Percentiles rank a stretch among this genome's conserved stretches.
Conservation (phyloP, 2,888 invertebrate genomes). For the Dicranocentrus wangi region DNA sequence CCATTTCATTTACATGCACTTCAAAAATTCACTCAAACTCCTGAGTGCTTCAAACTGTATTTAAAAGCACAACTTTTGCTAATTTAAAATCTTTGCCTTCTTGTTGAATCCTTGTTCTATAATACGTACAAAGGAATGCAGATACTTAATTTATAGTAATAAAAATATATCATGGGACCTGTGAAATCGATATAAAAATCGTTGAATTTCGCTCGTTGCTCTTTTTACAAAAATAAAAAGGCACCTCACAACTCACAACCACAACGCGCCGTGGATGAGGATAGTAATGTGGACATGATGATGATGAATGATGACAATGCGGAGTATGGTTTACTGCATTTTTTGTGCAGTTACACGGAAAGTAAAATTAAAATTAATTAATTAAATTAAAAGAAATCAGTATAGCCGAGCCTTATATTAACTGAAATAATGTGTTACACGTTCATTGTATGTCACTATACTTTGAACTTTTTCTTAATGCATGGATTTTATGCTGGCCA, state of each 20-base stretch:
- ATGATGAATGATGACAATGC: no score
- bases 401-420: conserved; percentile 16
- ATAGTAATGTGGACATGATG: no score
- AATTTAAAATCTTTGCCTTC: no score
- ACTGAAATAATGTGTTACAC: neutral
- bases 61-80: no score
- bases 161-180: neutral
- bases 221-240: neutral
- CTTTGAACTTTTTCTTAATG: neutral
- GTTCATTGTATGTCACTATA: neutral
- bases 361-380: neutral
- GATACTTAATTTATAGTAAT: no score
- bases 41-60: no score
- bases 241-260: neutral
- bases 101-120: no score
- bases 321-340: no score
- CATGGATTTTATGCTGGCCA: conserved; percentile 13
- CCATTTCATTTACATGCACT: no score
- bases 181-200: neutral
- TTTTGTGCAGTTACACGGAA: neutral
- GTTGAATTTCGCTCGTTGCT: neutral
- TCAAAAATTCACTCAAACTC: no score
- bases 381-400: conserved; percentile 13
- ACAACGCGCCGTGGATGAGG: neutral
- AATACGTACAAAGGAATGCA: no score